Conservation (phyloP, 2,113 vertebrate species). For the Pelecanus crispus region DNA sequence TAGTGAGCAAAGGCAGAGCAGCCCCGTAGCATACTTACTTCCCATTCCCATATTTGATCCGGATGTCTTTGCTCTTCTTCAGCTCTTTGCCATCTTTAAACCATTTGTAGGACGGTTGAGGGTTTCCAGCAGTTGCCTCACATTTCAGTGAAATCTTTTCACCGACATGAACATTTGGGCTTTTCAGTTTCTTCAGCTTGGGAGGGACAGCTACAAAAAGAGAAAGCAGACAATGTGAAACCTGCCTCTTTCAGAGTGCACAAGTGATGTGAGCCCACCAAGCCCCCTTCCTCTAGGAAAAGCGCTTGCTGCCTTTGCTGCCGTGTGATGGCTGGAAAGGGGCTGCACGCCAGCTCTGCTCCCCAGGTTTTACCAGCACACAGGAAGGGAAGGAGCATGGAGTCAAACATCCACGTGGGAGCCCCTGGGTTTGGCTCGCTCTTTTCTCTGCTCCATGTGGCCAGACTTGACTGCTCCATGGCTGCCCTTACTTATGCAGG, state of each 20-base stretch:
- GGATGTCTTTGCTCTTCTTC: conserved; percentile 87
- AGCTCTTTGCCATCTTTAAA: conserved; percentile 95
- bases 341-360: accelerated
- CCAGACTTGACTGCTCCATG: accelerated
- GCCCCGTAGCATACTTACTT: conserved; percentile 74
- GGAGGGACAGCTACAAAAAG: conserved; percentile 78
- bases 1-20: background rate
- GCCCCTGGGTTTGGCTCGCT: background rate
- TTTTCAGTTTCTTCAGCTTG: conserved; percentile 90
- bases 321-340: accelerated
- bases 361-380: background rate
- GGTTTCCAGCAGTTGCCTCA: conserved; percentile 85
- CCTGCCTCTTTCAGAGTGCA: background rate
- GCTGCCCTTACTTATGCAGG: accelerated
- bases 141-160: conserved; percentile 88
- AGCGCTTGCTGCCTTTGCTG: background rate
- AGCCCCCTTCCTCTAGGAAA: background rate
- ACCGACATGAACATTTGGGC: conserved; percentile 83
- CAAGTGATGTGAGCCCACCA: accelerated
- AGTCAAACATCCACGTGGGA: accelerated
- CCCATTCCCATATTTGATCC: conserved; percentile 83
- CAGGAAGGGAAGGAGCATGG: background rate
- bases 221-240: conserved; percentile 10
- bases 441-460: background rate
- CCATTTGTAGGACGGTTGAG: conserved; percentile 89